Conservation (phyloP, 2,797 vertebrate species). For the Falco rusticolus region DNA sequence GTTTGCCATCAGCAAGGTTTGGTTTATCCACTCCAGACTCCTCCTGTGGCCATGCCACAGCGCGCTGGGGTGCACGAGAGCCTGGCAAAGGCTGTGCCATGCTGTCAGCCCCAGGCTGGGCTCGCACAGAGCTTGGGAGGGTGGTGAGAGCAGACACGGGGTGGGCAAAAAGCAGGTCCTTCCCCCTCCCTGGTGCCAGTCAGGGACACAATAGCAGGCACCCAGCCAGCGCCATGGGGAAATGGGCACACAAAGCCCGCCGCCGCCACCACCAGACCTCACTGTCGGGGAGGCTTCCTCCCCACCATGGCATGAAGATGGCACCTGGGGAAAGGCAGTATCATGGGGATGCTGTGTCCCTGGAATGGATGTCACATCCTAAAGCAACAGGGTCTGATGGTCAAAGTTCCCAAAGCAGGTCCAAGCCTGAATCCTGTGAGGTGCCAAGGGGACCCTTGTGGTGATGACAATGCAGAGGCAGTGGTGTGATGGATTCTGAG, state of each 20-base stretch:
- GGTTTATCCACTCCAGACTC: neutral
- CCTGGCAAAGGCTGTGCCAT: neutral
- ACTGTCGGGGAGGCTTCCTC: neutral
- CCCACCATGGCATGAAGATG: fast-evolving
- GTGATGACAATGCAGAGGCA: fast-evolving
- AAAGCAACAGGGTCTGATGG: neutral
- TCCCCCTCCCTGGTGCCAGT: neutral
- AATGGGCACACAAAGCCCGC: neutral
- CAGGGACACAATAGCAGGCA: neutral
- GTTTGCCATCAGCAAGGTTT: neutral
- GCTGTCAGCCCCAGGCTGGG: neutral
- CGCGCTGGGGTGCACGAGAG: fast-evolving
- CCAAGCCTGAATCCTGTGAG: fast-evolving
- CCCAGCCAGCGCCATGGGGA: neutral
- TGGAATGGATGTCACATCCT: no score
- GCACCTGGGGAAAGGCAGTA: neutral
- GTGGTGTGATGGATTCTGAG: neutral
- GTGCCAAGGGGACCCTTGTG: neutral
- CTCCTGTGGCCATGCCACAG: fast-evolving
- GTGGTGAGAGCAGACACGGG: fast-evolving
- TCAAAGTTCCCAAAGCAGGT: neutral
- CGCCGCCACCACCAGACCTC: neutral
- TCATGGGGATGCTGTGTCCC: neutral
- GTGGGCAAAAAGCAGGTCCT: neutral
- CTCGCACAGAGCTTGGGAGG: fast-evolving